Base-by-base conservation (phyloP, 2,797 vertebrate species). In the Phrynocephalus guinanensis region DNA sequence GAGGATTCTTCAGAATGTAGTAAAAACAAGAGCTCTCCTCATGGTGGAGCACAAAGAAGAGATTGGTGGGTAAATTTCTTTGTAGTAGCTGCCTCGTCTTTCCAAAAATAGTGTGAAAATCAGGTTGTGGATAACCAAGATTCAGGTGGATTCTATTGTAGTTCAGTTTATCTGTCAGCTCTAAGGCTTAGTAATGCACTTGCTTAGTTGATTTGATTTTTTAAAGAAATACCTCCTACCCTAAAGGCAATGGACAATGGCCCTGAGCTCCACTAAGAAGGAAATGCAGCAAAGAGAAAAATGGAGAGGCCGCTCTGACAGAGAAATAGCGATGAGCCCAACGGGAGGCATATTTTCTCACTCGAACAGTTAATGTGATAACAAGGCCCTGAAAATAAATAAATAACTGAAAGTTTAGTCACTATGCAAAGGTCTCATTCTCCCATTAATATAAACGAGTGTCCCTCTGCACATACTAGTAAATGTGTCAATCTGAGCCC, bases 241-340 rank as follows among this genome's bases (percentile, higher is more conserved):
- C 89, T 30, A 82, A 80, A 56, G 87, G 28, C 76, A 38, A 30
- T 50, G 76, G 68, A 56, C 20, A 88, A 5, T 44, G 48, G 48
- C 79, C 77, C 44, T 30, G 81, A 81, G 30, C 26, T 71, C 60
- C 44, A 60, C 87, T 79, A 77, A 6, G 15, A n/a, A 82, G 83
- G 48, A 85, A 85, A 30, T 44, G 33, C 70, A 76, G 70, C 71
- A 82, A 76, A 33, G 56, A 86, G 67, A 26, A 82, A 56, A 80
- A 84, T 15, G 7, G 60, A 82, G 33, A 75, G 52, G 82, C 16
- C 33, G 79, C 44, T 67, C 28, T 52, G 66, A 52, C 52, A 82
- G 56, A 77, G 28, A 50, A 87, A 82, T 33, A 87, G 88, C 92
- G 91, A 30, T 70, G 73, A 77, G 67, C 8, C 85, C 2, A 92